Base-by-base conservation (phyloP, 2,113 vertebrate genomes). In the Xenus cinereus region DNA sequence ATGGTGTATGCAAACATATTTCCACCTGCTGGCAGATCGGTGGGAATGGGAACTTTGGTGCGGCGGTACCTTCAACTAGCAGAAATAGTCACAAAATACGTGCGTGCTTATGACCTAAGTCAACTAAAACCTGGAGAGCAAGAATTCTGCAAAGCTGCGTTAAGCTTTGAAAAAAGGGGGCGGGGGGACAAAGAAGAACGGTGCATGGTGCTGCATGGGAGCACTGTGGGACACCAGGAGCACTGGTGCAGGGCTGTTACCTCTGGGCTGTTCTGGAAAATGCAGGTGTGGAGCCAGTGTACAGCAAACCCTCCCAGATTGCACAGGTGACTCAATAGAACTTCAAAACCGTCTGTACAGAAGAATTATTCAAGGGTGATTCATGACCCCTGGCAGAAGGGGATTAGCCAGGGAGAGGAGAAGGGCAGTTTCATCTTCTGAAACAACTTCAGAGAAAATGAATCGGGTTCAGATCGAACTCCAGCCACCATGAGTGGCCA, bases 171-270 rank as follows among this genome's bases (percentile, higher is more conserved):
- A 64, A 75, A 51, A 45, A 23, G 16, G 46, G 21, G 3, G 18
- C 26, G 16, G 17, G 7, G 20, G 50, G 54, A n/a, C 67, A 45
- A 39, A 41, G 81, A 32, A 14, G 37, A 76, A 21, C 0, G 3
- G 28, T 14, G 51, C 19, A 3, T 0, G 7, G 24, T 48, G 5
- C 60, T 45, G n/a, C 5, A 3, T 16, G 30, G 18, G 56, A 74
- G 35, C 5, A 0, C 5, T 12, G 39, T 21, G 53, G 69, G 35
- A 35, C 39, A 37, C 32, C 0, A 0, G 0, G 1, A 76, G 35
- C 1, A 2, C 21, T 32, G 5, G 0, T 18, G 22, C 0, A 1
- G 35, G 51, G 33, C 57, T 39, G 33, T 39, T 75, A 19, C n/a
- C 37, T 27, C 45, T 17, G 45, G 20, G 12, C 22, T 79, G 19